Conservation (phyloP, 2,113 vertebrate species). For the Odontesthes bonariensis region DNA sequence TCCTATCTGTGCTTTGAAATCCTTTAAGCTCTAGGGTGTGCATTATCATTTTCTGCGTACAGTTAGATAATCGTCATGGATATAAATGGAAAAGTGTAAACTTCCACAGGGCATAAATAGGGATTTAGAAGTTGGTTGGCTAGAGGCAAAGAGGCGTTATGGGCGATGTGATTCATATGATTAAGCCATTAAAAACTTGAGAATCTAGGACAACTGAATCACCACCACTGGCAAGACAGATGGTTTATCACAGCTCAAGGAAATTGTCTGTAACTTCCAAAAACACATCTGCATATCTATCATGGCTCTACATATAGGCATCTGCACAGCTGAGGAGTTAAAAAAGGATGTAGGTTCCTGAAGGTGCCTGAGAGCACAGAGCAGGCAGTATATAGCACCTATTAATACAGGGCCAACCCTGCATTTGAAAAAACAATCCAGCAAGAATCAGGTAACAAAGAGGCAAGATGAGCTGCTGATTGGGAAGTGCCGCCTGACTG, state of each 20-base stretch:
- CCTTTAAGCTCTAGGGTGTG: constrained; percentile 44
- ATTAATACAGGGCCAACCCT: constrained; percentile 8
- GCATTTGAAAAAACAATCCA: constrained; percentile 11
- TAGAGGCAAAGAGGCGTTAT: constrained; percentile 58
- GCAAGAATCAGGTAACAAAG: constrained; percentile 7
- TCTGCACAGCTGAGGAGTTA: constrained; percentile 1
- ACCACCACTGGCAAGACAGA: constrained; percentile 56
- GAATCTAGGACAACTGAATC: constrained; percentile 60
- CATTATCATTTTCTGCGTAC: constrained; percentile 54
- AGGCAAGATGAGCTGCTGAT: neutral
- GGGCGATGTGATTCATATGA: constrained; percentile 63
- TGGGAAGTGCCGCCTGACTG: too few species aligned
- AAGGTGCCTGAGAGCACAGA: neutral
- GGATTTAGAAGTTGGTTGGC: constrained; percentile 56
- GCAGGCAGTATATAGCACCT: neutral
- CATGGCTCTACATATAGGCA: neutral
- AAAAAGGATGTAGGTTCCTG: neutral
- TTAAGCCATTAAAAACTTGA: constrained; percentile 58
- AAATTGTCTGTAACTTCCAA: constrained; percentile 41
- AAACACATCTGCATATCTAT: constrained; percentile 21
- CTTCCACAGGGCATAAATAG: constrained; percentile 44
- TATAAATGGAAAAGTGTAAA: constrained; percentile 66
- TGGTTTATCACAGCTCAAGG: constrained; percentile 49
- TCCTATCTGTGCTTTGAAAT: constrained; percentile 13
- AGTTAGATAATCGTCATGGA: constrained; percentile 63